These are phyloP conservation scores for Sepioteuthis lessoniana DNA, from an alignment of 2,888 invertebrate species.

Conservation along the genomic window DNA sequence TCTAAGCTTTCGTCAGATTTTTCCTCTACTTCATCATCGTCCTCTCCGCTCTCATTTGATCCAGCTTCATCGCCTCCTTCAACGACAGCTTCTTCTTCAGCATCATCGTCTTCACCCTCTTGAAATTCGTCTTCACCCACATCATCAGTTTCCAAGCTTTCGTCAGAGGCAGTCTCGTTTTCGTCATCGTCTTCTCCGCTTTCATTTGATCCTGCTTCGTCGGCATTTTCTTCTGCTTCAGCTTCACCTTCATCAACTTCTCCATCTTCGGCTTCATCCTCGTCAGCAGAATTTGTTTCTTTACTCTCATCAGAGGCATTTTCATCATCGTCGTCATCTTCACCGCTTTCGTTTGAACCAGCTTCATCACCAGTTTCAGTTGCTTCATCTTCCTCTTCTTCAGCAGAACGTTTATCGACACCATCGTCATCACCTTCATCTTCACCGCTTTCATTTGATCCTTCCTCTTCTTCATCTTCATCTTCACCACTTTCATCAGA, in stretches of 20 bases:
- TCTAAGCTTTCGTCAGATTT: constrained; percentile 55
- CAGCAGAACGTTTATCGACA: not conserved
- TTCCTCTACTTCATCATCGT: constrained; percentile 47
- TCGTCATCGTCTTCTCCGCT: constrained; percentile 49
- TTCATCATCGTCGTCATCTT: constrained; percentile 48
- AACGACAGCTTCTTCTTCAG: constrained; percentile 41
- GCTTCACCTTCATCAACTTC: constrained; percentile 47
- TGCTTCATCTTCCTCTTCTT: constrained; percentile 48
- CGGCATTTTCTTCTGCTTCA: constrained; percentile 46
- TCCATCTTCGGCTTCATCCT: constrained; percentile 18
- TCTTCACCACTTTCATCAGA: not conserved
- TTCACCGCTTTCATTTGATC: not conserved
- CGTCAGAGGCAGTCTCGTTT: constrained; percentile 20
- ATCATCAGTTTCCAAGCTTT: not conserved
- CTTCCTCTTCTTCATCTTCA: constrained; percentile 24
- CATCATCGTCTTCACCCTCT: constrained; percentile 48
- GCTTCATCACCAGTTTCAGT: constrained; percentile 49
- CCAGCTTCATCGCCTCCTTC: constrained; percentile 42
- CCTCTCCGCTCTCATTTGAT: constrained; percentile 51
- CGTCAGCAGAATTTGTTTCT: not conserved
- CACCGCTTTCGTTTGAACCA: constrained; percentile 48
- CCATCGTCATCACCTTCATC: not conserved
- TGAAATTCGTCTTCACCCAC: constrained; percentile 43
- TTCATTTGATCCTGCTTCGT: constrained; percentile 48
- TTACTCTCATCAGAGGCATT: not conserved